These are phyloP conservation scores for Psittacula cyanocephala DNA, from an alignment of 2,113 vertebrate genomes.

Conservation along the genomic window DNA sequence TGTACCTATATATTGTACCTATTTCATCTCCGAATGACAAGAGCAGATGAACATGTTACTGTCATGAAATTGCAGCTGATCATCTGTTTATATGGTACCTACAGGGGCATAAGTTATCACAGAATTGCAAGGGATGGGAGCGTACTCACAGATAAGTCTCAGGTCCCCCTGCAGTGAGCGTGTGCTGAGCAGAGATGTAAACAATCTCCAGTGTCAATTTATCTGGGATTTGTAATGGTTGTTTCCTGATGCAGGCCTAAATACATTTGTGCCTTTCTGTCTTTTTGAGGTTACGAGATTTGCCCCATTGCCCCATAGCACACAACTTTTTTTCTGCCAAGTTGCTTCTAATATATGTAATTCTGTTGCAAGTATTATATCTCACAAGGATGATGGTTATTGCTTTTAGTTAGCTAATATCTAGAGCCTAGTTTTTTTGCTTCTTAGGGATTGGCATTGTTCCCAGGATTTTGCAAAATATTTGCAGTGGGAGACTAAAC, in stretches of 20 bases:
- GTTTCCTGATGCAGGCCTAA: not conserved
- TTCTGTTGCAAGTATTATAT: not conserved
- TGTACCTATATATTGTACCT: not conserved
- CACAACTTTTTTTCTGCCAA: not conserved
- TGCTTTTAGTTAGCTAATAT: constrained; percentile 22
- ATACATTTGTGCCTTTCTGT: not conserved
- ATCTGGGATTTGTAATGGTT: not conserved
- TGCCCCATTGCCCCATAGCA: not conserved
- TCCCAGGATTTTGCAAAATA: constrained; percentile 63
- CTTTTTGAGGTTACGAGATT: not conserved
- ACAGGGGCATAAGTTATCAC: not conserved
- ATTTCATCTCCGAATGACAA: not conserved
- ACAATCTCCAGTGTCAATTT: not conserved
- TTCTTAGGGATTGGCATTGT: constrained; percentile 27
- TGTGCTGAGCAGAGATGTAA: not conserved
- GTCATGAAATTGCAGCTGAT: not conserved
- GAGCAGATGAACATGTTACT: not conserved
- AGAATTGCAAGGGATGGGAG: not conserved
- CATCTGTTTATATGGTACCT: not conserved
- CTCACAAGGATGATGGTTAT: not conserved
- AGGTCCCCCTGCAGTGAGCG: not conserved
- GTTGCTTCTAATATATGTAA: not conserved
- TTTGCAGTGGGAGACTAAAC: constrained; percentile 10
- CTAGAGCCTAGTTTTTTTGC: not conserved
- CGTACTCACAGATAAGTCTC: not conserved